phyloP scores from a whole-genome alignment of 2,888 invertebrate species.

The Athetis lepigone region DNA sequence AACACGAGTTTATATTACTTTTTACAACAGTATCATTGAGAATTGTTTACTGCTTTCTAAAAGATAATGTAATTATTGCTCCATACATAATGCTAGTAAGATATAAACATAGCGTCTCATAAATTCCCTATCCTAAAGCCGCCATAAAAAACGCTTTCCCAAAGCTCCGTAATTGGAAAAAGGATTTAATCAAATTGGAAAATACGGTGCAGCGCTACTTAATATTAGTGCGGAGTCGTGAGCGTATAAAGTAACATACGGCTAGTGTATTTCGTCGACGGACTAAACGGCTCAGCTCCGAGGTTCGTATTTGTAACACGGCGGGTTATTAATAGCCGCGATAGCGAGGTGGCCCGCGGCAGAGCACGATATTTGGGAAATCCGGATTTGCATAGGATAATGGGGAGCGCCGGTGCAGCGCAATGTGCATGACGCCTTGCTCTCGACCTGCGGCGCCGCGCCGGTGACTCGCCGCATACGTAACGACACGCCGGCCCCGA shows the following conservation, averaged over 20 bases:
- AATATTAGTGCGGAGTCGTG: slow-evolving; percentile 68
- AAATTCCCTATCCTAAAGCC: slow-evolving; percentile 53
- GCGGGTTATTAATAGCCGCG: slow-evolving; percentile 88
- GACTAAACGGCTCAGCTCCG: slow-evolving; percentile 82
- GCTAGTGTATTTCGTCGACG: slow-evolving; percentile 82
- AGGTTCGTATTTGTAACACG: slow-evolving; percentile 84
- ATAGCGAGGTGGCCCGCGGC: slow-evolving; percentile 87
- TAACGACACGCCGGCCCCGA: slow-evolving; percentile 55
- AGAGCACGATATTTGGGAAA: slow-evolving; percentile 87
- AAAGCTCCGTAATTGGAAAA: slow-evolving; percentile 68
- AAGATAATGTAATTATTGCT: slow-evolving; percentile 10
- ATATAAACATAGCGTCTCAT: slow-evolving; percentile 24
- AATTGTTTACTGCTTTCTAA: slow-evolving; percentile 7
- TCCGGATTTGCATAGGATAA: slow-evolving; percentile 90
- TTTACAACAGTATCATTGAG: slow-evolving; percentile 13
- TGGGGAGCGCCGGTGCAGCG: slow-evolving; percentile 76
- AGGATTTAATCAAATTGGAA: slow-evolving; percentile 73
- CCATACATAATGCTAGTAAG: slow-evolving; percentile 19
- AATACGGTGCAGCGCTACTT: slow-evolving; percentile 68
- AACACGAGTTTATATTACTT: slow-evolving; percentile 29
- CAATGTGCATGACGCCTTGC: slow-evolving; percentile 71
- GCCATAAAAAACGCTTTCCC: slow-evolving; percentile 65
- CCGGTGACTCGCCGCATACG: slow-evolving; percentile 65
- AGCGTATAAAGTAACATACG: slow-evolving; percentile 78
- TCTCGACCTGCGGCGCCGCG: slow-evolving; percentile 60